Evolutionary conservation across 2,113 vertebrate species (phyloP).

Genomic region (Stigmatopora argus): DNA sequence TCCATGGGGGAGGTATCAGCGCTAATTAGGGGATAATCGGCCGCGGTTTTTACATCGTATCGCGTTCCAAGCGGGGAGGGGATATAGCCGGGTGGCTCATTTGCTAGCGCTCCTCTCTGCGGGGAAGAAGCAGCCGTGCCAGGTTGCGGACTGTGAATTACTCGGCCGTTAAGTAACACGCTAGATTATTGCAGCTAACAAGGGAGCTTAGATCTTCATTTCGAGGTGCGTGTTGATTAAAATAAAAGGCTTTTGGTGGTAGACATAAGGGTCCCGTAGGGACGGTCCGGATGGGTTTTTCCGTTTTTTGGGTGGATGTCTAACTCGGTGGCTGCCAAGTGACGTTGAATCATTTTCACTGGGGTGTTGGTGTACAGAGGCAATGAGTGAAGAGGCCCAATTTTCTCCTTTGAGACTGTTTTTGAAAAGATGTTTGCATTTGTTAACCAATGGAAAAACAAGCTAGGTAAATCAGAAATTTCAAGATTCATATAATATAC

Average conservation of each 20-base stretch:
- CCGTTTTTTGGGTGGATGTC: no score
- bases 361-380: no score
- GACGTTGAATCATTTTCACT: no score
- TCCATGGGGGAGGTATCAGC: slow-evolving; percentile 90
- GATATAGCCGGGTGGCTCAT: neutral
- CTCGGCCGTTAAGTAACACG: slow-evolving; percentile 23
- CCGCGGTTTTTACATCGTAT: slow-evolving; percentile 66
- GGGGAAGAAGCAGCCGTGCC: slow-evolving; percentile 26
- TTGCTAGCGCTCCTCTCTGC: slow-evolving; percentile 30
- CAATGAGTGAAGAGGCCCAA: no score
- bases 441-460: no score
- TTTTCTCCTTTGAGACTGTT: no score
- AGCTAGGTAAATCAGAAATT: no score
- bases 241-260: slow-evolving; percentile 1
- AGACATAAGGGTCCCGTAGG: neutral
- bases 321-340: no score
- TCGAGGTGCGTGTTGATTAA: neutral
- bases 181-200: slow-evolving; percentile 20
- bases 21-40: slow-evolving; percentile 94
- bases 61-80: neutral
- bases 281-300: neutral
- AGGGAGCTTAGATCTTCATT: slow-evolving; percentile 3
- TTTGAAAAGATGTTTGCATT: no score
- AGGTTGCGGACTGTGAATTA: slow-evolving; percentile 47
- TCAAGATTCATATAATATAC: no score